Base-by-base conservation (phyloP, 2,797 vertebrate genomes). In the Coregonus sp. region DNA sequence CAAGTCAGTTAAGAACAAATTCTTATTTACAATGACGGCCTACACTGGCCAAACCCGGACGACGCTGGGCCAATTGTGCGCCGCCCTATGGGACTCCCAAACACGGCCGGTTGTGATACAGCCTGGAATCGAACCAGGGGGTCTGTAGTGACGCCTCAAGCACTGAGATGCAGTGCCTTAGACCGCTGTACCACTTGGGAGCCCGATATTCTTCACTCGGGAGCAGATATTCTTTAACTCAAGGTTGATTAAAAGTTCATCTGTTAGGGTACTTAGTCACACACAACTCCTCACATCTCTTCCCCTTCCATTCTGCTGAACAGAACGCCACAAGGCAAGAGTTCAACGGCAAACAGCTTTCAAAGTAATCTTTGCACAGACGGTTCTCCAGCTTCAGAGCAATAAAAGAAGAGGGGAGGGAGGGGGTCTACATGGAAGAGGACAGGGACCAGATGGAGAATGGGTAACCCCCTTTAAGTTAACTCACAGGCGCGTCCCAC, bases 401-500 rank as follows among this genome's bases (percentile, higher is more conserved):
- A 25, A 25, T 1, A 25, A 14, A 63, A 61, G 18, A 59, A 59
- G 54, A 61, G 20, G 6, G 11, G 5, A 69, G 40, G 37, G 9
- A 11, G 40, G 31, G 35, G 1, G 1, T 31, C 37, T 20, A 47
- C 40, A 31, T 5, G 11, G 31, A 71, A 63, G 31, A 47, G 75
- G 14, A 47, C 4, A 72, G 18, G 54, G 54, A 5, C 14, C 4
- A 63, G 4, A 11, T 6, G 70, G 29, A n/a, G 7, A 5, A n/a
- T 4, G 50, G 50, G 25, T 29, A 33, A 72, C 3, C 31, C 29
- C 29, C 4, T 50, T 25, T 20, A 59, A 59, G 29, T 11, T 15
- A 70, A 95, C 96, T 40, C 93, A 98, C 97, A 96, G 71, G 80
- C 92, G 93, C 74, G 95, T 94, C 87, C 94, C 95, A 16, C 94